Conservation (phyloP, 2,888 invertebrate species). For the Stramonita haemastoma region DNA sequence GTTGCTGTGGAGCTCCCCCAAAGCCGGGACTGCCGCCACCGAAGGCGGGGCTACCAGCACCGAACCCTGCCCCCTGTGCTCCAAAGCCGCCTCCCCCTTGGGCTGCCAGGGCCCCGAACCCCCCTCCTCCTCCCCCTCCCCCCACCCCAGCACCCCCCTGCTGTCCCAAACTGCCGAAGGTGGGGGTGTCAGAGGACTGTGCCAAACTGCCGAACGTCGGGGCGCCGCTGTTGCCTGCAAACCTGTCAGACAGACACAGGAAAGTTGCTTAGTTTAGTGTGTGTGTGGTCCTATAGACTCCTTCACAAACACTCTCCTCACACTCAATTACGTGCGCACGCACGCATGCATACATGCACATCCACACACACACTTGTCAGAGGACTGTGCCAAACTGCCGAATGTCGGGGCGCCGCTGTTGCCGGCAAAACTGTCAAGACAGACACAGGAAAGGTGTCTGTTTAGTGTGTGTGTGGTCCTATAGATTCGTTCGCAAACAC, state of each 20-base stretch:
- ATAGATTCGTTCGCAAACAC: too few relatives aligned
- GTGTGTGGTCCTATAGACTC: too few relatives aligned
- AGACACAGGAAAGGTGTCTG: too few relatives aligned
- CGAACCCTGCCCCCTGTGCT: slow-evolving; percentile 40
- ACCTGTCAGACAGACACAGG: slow-evolving; percentile 51
- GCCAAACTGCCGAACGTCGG: slow-evolving; percentile 70
- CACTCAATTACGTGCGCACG: too few relatives aligned
- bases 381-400: too few relatives aligned
- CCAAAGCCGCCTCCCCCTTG: slow-evolving; percentile 48
- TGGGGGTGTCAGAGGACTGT: slow-evolving; percentile 57
- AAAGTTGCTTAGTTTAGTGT: too few relatives aligned
- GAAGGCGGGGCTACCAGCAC: slow-evolving; percentile 41
- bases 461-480: too few relatives aligned
- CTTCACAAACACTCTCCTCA: too few relatives aligned
- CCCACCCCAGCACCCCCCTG: slow-evolving; percentile 36
- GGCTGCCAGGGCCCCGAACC: slow-evolving; percentile 38
- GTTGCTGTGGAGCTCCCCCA: slow-evolving; percentile 39
- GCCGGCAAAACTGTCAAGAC: too few relatives aligned
- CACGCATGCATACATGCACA: background rate
- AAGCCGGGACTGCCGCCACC: slow-evolving; percentile 43
- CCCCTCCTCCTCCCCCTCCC: slow-evolving; percentile 42
- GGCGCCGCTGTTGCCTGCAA: slow-evolving; percentile 57
- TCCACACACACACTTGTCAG: background rate
- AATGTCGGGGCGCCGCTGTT: too few relatives aligned
- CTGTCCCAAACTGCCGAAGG: slow-evolving; percentile 56